These are phyloP conservation scores for Poeciliopsis occidentalis DNA, from an alignment of 2,113 vertebrate species.

Conservation along the genomic window DNA sequence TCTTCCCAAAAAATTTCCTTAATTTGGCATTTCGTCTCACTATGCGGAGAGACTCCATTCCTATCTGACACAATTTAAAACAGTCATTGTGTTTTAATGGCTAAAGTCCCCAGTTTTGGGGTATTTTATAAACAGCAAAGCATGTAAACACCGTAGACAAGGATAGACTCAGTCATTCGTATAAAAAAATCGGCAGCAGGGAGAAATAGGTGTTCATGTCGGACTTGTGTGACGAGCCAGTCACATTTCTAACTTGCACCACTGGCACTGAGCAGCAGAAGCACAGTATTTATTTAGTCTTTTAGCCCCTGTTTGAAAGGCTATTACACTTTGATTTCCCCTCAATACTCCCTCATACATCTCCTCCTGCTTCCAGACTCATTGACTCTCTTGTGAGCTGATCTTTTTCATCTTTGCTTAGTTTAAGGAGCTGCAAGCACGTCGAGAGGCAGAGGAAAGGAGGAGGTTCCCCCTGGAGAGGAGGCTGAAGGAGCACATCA, in stretches of 20 bases:
- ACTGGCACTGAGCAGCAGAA: too few species aligned
- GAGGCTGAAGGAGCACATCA: constrained; percentile 92
- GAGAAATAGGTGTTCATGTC: not conserved
- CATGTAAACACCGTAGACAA: too few species aligned
- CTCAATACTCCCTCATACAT: not conserved
- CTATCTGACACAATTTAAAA: not conserved
- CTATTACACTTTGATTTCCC: not conserved
- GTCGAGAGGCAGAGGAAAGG: constrained; percentile 86
- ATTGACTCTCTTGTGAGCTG: constrained; percentile 7
- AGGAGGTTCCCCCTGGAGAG: constrained; percentile 93
- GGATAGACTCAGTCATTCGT: not conserved
- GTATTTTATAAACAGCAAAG: too few species aligned
- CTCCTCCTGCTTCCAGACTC: not conserved
- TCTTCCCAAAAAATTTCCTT: not conserved
- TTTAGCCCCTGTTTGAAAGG: not conserved
- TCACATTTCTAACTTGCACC: not conserved
- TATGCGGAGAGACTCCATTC: not conserved
- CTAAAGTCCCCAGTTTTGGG: not conserved
- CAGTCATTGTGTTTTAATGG: not conserved
- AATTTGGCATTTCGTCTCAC: not conserved
- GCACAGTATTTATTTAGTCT: not conserved
- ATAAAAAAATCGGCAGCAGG: not conserved
- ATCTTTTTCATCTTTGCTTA: constrained; percentile 43
- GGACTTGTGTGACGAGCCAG: not conserved
- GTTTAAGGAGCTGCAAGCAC: constrained; percentile 87